Evolutionary conservation across 2,113 vertebrate genomes (phyloP).

Genomic region (Leucopsar rothschildi): DNA sequence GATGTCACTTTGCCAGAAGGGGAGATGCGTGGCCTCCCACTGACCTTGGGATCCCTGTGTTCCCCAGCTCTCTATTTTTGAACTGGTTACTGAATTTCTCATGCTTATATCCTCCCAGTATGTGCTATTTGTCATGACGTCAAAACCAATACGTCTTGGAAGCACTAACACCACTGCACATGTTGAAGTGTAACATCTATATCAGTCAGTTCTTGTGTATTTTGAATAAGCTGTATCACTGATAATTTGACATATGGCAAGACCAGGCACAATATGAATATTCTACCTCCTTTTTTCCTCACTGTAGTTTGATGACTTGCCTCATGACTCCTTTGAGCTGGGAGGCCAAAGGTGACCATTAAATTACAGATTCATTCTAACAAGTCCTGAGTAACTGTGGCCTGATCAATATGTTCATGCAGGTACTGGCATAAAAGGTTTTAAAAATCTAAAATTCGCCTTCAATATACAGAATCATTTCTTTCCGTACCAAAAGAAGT

Average conservation of each 20-base stretch:
- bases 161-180: neutral
- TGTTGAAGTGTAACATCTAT: neutral
- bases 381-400: neutral
- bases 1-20: neutral
- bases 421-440: neutral
- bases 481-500: neutral
- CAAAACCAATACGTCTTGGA: neutral
- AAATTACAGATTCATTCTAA: neutral
- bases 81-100: neutral
- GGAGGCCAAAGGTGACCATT: neutral
- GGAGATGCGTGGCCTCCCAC: neutral
- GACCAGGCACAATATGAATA: neutral
- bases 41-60: rapidly evolving
- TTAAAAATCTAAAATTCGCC: neutral
- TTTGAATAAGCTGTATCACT: neutral
- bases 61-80: neutral
- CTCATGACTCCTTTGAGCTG: neutral
- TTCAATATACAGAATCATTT: neutral
- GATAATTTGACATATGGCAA: neutral
- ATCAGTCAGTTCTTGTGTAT: neutral
- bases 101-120: neutral
- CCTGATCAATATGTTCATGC: neutral
- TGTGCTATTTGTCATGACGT: neutral
- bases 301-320: neutral
- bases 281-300: neutral